Conservation (phyloP, 2,797 vertebrate species). For the Luscinia luscinia region DNA sequence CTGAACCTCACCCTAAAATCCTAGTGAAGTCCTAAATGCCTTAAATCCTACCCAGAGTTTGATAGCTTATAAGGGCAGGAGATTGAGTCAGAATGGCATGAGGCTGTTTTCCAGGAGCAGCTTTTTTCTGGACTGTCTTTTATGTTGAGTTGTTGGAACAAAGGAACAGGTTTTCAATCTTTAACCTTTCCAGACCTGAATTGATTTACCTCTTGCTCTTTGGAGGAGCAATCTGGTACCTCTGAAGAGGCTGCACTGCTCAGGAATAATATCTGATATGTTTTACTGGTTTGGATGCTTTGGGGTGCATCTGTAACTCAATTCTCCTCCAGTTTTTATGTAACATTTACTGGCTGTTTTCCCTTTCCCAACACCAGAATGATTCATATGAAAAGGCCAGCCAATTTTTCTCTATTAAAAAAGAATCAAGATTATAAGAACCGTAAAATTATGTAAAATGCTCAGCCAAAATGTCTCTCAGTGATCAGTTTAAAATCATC, state of each 20-base stretch:
- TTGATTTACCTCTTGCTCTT: not conserved
- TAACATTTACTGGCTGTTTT: not conserved
- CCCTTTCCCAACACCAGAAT: not conserved
- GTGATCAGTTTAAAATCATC: not conserved
- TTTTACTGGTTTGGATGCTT: not conserved
- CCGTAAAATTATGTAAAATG: not conserved
- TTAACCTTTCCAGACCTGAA: not conserved
- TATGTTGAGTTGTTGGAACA: not conserved
- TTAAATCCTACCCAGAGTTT: not conserved
- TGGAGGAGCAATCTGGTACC: not conserved
- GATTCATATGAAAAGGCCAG: not conserved
- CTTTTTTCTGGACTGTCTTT: not conserved
- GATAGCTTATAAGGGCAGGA: not conserved
- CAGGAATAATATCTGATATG: not conserved
- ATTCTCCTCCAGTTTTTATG: not conserved
- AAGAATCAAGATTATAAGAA: not conserved
- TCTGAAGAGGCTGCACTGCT: not conserved
- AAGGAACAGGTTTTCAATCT: fast-evolving
- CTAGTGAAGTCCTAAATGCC: not conserved
- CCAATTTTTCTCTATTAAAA: slow-evolving; percentile 21
- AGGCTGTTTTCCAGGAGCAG: not conserved
- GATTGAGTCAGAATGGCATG: not conserved
- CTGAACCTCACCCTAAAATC: not conserved
- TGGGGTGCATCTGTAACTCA: not conserved
- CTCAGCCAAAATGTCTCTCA: not conserved